phyloP scores from a whole-genome alignment of 1,140 invertebrate species.

The Cotesia glomerata region DNA sequence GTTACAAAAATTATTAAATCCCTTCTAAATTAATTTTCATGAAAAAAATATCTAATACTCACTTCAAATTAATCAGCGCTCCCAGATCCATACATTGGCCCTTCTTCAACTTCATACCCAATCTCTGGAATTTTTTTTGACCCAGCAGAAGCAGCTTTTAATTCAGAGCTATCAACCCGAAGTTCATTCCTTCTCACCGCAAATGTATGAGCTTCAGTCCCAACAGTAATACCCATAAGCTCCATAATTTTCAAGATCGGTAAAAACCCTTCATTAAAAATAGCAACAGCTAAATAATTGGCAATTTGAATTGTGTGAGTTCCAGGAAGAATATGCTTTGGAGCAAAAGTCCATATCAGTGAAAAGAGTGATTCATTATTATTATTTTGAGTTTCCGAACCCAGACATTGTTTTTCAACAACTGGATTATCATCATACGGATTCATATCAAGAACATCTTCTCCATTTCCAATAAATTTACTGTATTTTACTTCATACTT shows the following conservation, averaged over 20 bases:
- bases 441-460: not conserved
- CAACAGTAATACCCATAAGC: constrained; percentile 19
- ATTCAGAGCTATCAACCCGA: constrained; percentile 3
- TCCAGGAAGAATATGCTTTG: constrained; percentile 27
- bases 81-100: constrained; percentile 4
- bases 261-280: constrained; percentile 31
- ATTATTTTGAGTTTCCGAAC: constrained; percentile 33
- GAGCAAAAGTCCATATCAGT: constrained; percentile 24
- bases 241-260: constrained; percentile 31
- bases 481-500: constrained; percentile 4
- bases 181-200: not conserved
- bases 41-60: not conserved
- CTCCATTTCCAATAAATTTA: constrained; percentile 26
- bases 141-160: not conserved
- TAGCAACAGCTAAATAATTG: constrained; percentile 16
- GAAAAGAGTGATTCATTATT: constrained; percentile 37
- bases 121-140: constrained; percentile 2
- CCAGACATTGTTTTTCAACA: constrained; percentile 33
- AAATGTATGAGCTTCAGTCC: not conserved
- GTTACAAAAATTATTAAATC: too few species aligned
- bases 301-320: too few species aligned
- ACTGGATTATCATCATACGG: not conserved
- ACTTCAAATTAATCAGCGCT: not conserved
- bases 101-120: constrained; percentile 8
- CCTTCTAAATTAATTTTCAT: not conserved